Base-by-base conservation (phyloP, 2,797 vertebrate genomes). In the Tachyglossus aculeatus region DNA sequence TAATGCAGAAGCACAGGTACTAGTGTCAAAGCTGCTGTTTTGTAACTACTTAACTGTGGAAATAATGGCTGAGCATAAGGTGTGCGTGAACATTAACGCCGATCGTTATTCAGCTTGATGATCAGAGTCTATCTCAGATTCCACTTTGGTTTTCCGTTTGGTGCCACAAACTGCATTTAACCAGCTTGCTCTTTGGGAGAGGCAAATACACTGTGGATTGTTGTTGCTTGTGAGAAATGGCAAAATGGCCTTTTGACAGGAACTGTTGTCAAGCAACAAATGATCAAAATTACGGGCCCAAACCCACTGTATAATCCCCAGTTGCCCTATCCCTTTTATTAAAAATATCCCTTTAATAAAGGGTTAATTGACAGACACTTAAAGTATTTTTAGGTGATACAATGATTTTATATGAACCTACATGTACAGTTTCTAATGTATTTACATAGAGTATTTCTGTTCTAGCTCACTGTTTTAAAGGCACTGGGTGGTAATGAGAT, bases 11-110 rank as follows among this genome's bases (percentile, higher is more conserved):
- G 81, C 86, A 80, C 82, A 90, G 80, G 82, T 87, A 78, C 39
- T 29, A 5, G 68, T 82, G 86, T 85, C 75, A 73, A 10, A 14
- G 47, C 82, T 77, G 79, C 60, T 78, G 60, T 78, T 88, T 86
- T 88, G 84, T 75, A 78, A 78, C 81, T 82, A 36, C 71, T 85
- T 88, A 86, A 81, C 84, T 60, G 72, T 56, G 79, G 72, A 80
- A 82, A 48, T 86, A 83, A 90, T 71, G 81, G 69, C 52, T 52
- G 39, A 82, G 75, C 83, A 88, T 88, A 90, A 91, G 90, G 88
- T 81, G 37, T 58, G 72, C 80, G 61, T 54, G 75, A 78, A 67
- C 78, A 86, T 91, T 90, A 88, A 37, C 54, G 61, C 71, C 47
- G 74, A 83, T 90, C 56, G 64, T 84, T 81, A 83, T 86, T 84